Evolutionary conservation across 2,888 invertebrate species (phyloP), one percentile per base, ranked within the genome.

Genomic region (Heteromyza rotundicornis): DNA sequence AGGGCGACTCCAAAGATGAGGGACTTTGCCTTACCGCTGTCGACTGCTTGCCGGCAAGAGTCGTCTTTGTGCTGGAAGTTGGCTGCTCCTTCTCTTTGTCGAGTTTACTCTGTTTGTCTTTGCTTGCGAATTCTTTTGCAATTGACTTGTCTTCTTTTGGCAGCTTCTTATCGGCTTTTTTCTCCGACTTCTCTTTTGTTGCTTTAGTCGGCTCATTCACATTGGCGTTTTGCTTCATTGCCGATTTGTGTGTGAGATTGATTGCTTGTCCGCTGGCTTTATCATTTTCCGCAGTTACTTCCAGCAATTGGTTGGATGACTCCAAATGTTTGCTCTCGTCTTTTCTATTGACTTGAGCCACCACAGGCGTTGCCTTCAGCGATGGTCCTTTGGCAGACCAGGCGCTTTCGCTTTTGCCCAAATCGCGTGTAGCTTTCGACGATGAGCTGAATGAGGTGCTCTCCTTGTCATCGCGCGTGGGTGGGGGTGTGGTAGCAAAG

Each of bases 381-480:
- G 82, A 82, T 0, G 83, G 83, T 0, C 82, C 83, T 68, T 83
- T 83, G 7, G 81, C 81, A 0, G 83, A 82, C 82, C 82, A 82
- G 35, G 79, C 80, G 57, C 81, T 81, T 67, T 82, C 82, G 59
- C 77, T 80, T 51, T 82, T 82, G 14, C 80, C 80, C 22, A 77
- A 59, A 63, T 80, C 82, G 1, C 82, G 77, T 1, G 81, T 80
- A 1, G 80, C 79, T 60, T 81, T 83, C 16, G 82, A 79, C 1
- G 82, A 79, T 10, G 80, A 78, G 67, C 80, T 81, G 16, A 80
- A 77, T n/a, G 80, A 80, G 8, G 79, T 75, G 56, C 80, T 79
- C 59, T 82, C 82, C 60, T 82, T 83, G 35, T 83, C 83, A 19
- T 82, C 81, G 2, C 81, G 70, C 1, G 76, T 75, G 8, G 81